Base-by-base conservation (phyloP, 2,888 invertebrate species). In the Drosophila eohydei region DNA sequence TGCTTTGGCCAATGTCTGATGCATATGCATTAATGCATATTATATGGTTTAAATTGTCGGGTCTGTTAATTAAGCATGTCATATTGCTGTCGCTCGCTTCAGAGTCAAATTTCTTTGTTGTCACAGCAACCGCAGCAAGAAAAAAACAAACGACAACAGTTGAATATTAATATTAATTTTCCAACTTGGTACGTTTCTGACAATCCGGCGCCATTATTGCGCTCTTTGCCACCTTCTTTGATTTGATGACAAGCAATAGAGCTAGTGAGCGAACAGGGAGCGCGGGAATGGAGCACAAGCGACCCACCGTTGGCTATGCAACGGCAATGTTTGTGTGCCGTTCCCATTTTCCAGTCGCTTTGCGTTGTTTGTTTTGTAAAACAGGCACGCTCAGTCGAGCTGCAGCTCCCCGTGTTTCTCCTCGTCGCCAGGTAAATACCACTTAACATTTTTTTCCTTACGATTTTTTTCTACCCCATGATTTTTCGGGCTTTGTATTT, bases 321-420 rank as follows among this genome's bases (percentile, higher is more conserved):
- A 89, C 83, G 89, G 89, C 88, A 89, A 66, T 74, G 85, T 89
- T 87, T 87, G 78, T 87, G 78, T 83, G 72, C 65, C 68, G 71
- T 81, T 81, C 61, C 81, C 67, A 81, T 78, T 81, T 81, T 79
- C 56, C 70, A 72, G 59, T 59, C 60, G 41, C 41, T 64, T 36
- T 46, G 48, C 59, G 62, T 88, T 84, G 90, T 84, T 84, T 84
- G 90, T 90, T 88, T 84, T 89, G 80, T 84, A 84, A 84, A 84
- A 82, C 88, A 89, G 86, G 71, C 83, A 89, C 83, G 83, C 89
- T 82, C 64, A 65, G 40, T 61, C 51, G 11, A 32, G 50, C 32
- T 48, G 46, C 32, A 7, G n/a, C 69, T 48, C 52, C 50, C 26
- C 44, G 46, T 8, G 0, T 46, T 26, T 4, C 11, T 26, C 40